Percentiles rank a stretch among this genome's conserved stretches.
Conservation (phyloP, 2,888 invertebrate genomes). For the Corythucha ciliata region DNA sequence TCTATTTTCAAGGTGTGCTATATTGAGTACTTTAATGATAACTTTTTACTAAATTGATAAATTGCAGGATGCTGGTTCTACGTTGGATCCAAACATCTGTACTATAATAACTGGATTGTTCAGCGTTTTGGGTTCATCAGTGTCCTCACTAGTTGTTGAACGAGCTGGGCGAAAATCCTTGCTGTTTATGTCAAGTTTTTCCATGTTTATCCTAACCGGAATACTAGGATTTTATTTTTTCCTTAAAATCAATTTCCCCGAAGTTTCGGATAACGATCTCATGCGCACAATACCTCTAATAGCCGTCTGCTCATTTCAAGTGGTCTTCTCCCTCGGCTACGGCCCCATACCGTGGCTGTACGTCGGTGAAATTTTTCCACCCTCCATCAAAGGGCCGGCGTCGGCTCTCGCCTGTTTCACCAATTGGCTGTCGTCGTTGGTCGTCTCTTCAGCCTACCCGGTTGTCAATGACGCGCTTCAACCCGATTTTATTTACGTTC, state of each 20-base stretch:
- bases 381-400: conserved; percentile 67
- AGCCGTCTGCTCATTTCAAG: conserved; percentile 63
- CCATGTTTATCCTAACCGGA: conserved; percentile 60
- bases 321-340: conserved; percentile 64
- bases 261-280: conserved; percentile 40
- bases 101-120: conserved; percentile 76
- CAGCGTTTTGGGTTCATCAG: conserved; percentile 66
- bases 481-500: conserved; percentile 48
- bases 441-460: conserved; percentile 58
- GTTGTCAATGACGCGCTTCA: conserved; percentile 48
- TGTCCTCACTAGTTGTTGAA: conserved; percentile 69
- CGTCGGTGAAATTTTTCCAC: conserved; percentile 69
- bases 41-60: too few relatives aligned
- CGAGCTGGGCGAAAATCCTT: conserved; percentile 67
- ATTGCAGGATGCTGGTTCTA: conserved; percentile 50
- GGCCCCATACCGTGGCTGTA: conserved; percentile 87
- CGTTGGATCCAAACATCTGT: conserved; percentile 50
- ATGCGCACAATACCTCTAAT: conserved; percentile 46
- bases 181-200: conserved; percentile 58
- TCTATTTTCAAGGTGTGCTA: conserved; percentile 55
- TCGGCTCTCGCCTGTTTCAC: conserved; percentile 68
- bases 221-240: conserved; percentile 65
- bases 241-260: conserved; percentile 36
- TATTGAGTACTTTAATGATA: too few relatives aligned
- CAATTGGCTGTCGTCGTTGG: conserved; percentile 72